Base-by-base conservation (phyloP, 2,113 vertebrate genomes). In the Thunnus thynnus region DNA sequence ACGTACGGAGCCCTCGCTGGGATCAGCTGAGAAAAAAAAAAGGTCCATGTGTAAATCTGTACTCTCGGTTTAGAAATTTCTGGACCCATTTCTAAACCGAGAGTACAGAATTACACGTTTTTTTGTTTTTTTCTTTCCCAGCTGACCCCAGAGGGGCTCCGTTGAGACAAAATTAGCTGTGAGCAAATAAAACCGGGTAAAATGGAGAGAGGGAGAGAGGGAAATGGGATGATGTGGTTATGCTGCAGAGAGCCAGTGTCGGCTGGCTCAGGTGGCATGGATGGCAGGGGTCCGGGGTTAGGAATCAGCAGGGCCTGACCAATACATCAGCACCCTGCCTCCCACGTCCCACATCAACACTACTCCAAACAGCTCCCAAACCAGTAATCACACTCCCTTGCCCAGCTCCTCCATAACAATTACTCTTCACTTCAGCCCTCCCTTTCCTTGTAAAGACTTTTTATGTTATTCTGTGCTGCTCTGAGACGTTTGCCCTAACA, bases 391-490 rank as follows among this genome's bases (percentile, higher is more conserved):
- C 66, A 13, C 78, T 41, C 75, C 69, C 73, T 74, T 55, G 1
- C 69, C 46, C 72, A 56, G 63, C 87, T 84, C 78, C 56, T 83
- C 75, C 57, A 81, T 86, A 88, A 76, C 77, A 62, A 5, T 55
- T 62, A n/a, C 63, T 58, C 75, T 67, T 55, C n/a, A 36, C 13
- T 27, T 27, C 60, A 13, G 30, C 74, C 65, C 61, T 44, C 52
- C 51, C 52, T 60, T 11, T 14, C 0, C 32, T 13, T 20, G 7
- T 41, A 9, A 10, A 10, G 8, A 18, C 57, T 60, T 36, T 36
- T 36, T 60, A 36, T 62, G 57, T 18, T 1, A 13, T 9, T 20
- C 11, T 20, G 9, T 13, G 60, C 30, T n/a, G 32, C 32, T 36
- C 36, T 41, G 36, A 41, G 36, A 9, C 36, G 6, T 41, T 41